phyloP scores from a whole-genome alignment of 2,888 invertebrate species.

The Lymantria monacha region DNA sequence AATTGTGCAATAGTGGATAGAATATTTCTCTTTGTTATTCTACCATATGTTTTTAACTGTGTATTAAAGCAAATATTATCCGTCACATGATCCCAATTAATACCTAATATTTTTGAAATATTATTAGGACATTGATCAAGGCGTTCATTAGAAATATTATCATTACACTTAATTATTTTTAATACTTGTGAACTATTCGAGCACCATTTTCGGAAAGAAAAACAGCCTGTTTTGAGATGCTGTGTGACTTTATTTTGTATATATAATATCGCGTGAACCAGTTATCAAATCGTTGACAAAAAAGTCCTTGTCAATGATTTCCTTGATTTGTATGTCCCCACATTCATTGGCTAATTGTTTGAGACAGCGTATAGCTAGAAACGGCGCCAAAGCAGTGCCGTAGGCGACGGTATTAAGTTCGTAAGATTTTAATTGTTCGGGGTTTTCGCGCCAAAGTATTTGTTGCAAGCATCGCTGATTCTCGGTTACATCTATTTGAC shows the following conservation, averaged over 20 bases:
- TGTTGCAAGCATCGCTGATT: not conserved
- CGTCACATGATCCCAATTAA: not conserved
- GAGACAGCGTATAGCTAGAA: slow-evolving; percentile 1
- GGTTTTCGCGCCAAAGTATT: not conserved
- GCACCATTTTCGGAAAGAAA: slow-evolving; percentile 8
- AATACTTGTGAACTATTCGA: slow-evolving; percentile 1
- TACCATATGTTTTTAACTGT: not conserved
- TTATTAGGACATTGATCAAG: not conserved
- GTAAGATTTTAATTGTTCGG: not conserved
- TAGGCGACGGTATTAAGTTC: slow-evolving; percentile 2
- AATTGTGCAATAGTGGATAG: not conserved
- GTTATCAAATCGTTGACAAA: slow-evolving; percentile 1
- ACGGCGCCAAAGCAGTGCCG: not conserved
- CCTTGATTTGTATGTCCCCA: not conserved
- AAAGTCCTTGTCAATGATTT: slow-evolving; percentile 1
- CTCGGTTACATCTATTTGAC: not conserved
- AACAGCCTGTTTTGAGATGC: slow-evolving; percentile 3
- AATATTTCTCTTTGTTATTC: not conserved
- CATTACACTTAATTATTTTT: not conserved
- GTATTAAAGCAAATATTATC: not conserved
- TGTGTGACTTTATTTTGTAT: not conserved
- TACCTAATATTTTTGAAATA: not conserved
- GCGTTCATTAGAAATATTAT: not conserved
- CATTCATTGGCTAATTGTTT: slow-evolving; percentile 1
- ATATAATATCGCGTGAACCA: not conserved